Evolutionary conservation across 2,113 vertebrate genomes (phyloP).

Genomic region (Acanthisitta chloris): DNA sequence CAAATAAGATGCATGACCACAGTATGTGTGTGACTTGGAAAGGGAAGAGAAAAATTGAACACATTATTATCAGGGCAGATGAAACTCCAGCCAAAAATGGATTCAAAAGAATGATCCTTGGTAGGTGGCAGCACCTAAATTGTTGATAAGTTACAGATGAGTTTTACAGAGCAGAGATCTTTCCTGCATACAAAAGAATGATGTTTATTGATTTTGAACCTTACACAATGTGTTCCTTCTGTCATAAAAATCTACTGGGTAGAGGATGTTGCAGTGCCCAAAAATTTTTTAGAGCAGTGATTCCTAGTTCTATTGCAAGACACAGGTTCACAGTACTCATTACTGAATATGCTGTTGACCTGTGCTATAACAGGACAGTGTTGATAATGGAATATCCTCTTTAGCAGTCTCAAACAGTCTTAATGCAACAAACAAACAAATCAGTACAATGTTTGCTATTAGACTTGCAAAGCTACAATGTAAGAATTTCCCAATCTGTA

Average conservation of each 20-base stretch:
- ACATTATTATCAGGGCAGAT: not conserved
- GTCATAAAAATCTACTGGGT: not conserved
- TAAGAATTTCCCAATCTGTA: not conserved
- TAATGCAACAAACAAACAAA: not conserved
- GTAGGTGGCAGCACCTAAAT: not conserved
- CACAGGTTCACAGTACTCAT: not conserved
- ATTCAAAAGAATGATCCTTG: not conserved
- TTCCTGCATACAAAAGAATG: not conserved
- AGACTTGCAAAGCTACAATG: not conserved
- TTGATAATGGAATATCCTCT: not conserved
- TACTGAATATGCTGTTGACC: not conserved
- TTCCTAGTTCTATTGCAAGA: not conserved
- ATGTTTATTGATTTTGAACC: not conserved
- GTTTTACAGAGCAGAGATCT: not conserved
- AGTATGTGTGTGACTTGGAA: not conserved
- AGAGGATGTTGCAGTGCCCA: not conserved
- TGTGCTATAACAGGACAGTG: not conserved
- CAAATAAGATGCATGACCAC: not conserved
- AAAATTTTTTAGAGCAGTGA: not conserved
- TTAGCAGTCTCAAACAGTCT: not conserved
- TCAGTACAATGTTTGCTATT: not conserved
- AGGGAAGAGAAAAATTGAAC: not conserved
- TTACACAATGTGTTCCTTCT: not conserved
- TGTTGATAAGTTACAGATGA: not conserved
- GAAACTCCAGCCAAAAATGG: not conserved